Percentiles rank a stretch among this genome's conserved stretches.
Evolutionary conservation across 2,113 vertebrate genomes (phyloP).

Genomic region (Rissa tridactyla): DNA sequence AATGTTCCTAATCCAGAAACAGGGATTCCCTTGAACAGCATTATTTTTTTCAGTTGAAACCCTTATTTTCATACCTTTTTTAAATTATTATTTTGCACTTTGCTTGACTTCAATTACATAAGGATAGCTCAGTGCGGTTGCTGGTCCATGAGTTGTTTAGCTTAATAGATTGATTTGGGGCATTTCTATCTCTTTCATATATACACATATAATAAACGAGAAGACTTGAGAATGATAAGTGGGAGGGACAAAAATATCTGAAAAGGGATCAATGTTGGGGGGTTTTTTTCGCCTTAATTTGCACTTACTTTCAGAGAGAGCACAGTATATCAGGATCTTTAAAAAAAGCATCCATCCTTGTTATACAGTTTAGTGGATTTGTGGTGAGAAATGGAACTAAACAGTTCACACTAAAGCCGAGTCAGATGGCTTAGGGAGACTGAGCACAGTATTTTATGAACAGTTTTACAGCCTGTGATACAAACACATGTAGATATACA

Average conservation of each 20-base stretch:
- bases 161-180: neutral
- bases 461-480: neutral
- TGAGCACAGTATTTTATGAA: neutral
- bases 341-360: neutral
- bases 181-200: neutral
- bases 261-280: neutral
- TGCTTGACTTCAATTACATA: neutral
- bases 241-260: slow-evolving; percentile 11
- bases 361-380: neutral
- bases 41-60: neutral
- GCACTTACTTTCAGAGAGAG: slow-evolving; percentile 7
- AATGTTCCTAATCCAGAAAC: neutral
- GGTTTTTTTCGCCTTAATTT: neutral
- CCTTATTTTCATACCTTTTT: neutral
- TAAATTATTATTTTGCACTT: neutral
- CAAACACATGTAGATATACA: neutral
- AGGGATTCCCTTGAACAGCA: neutral
- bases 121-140: neutral
- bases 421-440: neutral
- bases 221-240: neutral
- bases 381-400: neutral
- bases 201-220: neutral
- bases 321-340: neutral
- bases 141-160: neutral
- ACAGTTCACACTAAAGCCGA: neutral